Percentiles rank a stretch among this genome's conserved stretches.
These are phyloP conservation scores for Chondrilla cf. caribensis DNA, from an alignment of 37 sponge, comb jelly and placozoan genomes.

Conservation along the genomic window DNA sequence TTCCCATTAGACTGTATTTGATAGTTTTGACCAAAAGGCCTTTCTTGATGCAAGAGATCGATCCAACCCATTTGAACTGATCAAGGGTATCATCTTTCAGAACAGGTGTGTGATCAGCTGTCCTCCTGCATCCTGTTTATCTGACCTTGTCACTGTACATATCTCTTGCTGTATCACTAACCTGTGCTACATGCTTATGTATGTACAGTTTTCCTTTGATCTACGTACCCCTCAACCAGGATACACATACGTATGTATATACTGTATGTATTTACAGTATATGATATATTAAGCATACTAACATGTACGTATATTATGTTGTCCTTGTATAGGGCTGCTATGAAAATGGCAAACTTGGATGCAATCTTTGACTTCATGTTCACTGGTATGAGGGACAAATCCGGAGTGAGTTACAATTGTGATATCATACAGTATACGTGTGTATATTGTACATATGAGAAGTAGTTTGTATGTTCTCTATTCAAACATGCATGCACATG, in stretches of 20 bases:
- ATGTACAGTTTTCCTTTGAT: no score
- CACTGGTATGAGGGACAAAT: conserved; percentile 19
- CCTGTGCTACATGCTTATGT: no score
- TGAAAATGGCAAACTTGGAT: conserved; percentile 99
- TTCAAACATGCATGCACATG: background rate
- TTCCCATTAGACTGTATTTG: conserved; percentile 68
- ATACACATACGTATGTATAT: background rate
- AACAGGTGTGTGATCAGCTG: conserved; percentile 89
- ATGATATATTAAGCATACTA: no score
- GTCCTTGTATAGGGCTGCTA: conserved; percentile 73
- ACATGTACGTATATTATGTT: background rate
- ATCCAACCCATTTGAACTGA: conserved; percentile 94
- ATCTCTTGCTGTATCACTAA: no score
- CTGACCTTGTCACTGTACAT: no score
- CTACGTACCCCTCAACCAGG: no score
- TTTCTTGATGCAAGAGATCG: conserved; percentile 82
- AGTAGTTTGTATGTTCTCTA: background rate
- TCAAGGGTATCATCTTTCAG: conserved; percentile 88
- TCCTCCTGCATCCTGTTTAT: background rate
- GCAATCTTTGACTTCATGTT: conserved; percentile 87
- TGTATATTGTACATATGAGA: background rate
- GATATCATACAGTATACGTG: background rate
- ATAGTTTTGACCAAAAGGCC: conserved; percentile 66
- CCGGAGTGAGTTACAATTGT: background rate
- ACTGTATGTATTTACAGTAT: background rate